Evolutionary conservation across 2,888 invertebrate species (phyloP).

Genomic region (Pandemis cinnamomeana): DNA sequence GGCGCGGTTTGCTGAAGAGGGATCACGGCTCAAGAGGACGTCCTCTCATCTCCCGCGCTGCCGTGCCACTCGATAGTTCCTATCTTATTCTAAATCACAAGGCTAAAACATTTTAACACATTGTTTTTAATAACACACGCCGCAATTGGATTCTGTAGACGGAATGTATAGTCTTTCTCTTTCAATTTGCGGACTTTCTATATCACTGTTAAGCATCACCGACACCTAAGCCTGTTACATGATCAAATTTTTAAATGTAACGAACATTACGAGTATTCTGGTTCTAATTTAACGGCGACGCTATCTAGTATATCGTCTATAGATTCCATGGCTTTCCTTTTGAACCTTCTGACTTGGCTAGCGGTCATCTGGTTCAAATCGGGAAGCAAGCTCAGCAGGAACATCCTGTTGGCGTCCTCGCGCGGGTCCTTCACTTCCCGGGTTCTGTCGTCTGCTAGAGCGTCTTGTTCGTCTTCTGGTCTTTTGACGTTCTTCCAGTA

Average conservation of each 20-base stretch:
- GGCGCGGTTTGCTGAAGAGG: background rate
- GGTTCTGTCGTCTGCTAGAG: background rate
- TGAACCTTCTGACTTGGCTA: background rate
- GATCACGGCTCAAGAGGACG: constrained; percentile 6
- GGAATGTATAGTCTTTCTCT: too few relatives aligned
- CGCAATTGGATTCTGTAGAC: too few relatives aligned
- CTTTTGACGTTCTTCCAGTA: background rate
- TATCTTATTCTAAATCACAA: background rate
- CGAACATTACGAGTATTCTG: background rate
- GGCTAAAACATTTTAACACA: too few relatives aligned
- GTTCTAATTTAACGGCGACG: background rate
- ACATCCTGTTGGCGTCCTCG: constrained; percentile 7
- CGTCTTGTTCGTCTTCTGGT: background rate
- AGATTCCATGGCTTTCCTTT: background rate
- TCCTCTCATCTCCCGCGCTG: background rate
- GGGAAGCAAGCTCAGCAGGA: constrained; percentile 3
- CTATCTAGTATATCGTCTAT: constrained; percentile 4
- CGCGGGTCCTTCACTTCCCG: background rate
- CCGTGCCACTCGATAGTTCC: constrained; percentile 6
- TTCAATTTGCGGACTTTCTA: too few relatives aligned
- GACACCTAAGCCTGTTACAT: too few relatives aligned
- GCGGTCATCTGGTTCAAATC: constrained; percentile 4
- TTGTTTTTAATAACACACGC: too few relatives aligned
- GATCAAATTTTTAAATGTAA: background rate
- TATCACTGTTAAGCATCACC: too few relatives aligned